Evolutionary conservation across 2,797 vertebrate species (phyloP), one percentile per base, ranked within the genome.

Genomic region (Gadopsis marmoratus): DNA sequence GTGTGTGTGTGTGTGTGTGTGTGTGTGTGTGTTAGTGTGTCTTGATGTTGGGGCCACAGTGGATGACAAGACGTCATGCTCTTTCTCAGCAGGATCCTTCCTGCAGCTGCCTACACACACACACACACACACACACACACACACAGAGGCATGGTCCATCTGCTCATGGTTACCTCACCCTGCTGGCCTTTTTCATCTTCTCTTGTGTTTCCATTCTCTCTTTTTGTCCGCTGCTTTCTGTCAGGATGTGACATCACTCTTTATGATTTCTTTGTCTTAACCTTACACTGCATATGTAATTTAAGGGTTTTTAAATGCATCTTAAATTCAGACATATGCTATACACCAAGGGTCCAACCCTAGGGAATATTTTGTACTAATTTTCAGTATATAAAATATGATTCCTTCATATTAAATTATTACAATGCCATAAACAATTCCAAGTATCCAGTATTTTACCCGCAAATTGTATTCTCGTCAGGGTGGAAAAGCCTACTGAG

Each of bases 41-140:
- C 83, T 89, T 91, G 89, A 93, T 92, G 89, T 88, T 90, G 84
- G 29, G 84, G 82, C 86, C 90, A 86, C 87, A 85, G 86, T 88
- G 86, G 88, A 91, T 94, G 91, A 93, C 91, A 92, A 89, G 91
- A 91, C 62, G 81, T 90, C 85, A 90, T 92, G 91, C 88, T 92
- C 86, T 91, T 90, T 92, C 91, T 91, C 91, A 90, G 92, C 89
- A 73, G 89, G 90, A 91, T 88, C 89, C 87, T 91, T 92, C 92
- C 90, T 90, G 88, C 89, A 87, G 88, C 87, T 88, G 90, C 89
- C 86, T 89, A 67, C 85, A 80, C 71, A 79, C 71, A 85, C 79
- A 78, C 73, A 84, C 66, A 64, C 65, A 61, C 53, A 56, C 69
- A 73, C 85, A 72, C 60, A 83, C 79, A 72, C 70, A 71, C 72